phyloP scores from a whole-genome alignment of 2,888 invertebrate genomes.

The Rhamphomyia laevipes region DNA sequence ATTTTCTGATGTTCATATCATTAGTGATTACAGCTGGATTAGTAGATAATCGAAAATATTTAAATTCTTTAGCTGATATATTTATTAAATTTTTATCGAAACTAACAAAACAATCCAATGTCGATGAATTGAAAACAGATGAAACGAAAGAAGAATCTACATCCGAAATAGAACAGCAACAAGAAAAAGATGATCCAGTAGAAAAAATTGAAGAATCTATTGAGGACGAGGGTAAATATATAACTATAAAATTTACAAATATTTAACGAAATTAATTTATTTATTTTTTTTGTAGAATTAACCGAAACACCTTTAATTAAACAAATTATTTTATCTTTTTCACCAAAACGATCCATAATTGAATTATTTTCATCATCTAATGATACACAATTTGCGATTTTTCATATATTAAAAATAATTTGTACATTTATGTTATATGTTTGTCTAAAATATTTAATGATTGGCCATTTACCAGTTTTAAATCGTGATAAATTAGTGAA shows the following conservation, averaged over 20 bases:
- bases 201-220: background rate
- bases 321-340: constrained; percentile 44
- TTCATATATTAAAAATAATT: constrained; percentile 58
- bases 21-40: constrained; percentile 2
- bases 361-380: constrained; percentile 45
- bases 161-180: constrained; percentile 2
- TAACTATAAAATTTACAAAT: background rate
- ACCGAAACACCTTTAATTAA: constrained; percentile 5
- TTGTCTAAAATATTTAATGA: constrained; percentile 53
- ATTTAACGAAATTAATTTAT: background rate
- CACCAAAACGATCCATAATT: constrained; percentile 48
- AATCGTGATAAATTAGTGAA: constrained; percentile 41
- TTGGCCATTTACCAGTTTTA: constrained; percentile 49
- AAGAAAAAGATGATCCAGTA: background rate
- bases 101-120: constrained; percentile 1
- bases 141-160: background rate
- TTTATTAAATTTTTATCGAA: background rate
- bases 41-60: constrained; percentile 1
- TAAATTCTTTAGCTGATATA: background rate
- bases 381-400: constrained; percentile 48
- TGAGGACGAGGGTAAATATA: background rate
- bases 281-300: background rate
- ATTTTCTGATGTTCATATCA: constrained; percentile 7
- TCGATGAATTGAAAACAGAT: constrained; percentile 13
- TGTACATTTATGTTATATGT: constrained; percentile 51